Conservation (phyloP, 2,113 vertebrate species). For the Crotalus tigris region DNA sequence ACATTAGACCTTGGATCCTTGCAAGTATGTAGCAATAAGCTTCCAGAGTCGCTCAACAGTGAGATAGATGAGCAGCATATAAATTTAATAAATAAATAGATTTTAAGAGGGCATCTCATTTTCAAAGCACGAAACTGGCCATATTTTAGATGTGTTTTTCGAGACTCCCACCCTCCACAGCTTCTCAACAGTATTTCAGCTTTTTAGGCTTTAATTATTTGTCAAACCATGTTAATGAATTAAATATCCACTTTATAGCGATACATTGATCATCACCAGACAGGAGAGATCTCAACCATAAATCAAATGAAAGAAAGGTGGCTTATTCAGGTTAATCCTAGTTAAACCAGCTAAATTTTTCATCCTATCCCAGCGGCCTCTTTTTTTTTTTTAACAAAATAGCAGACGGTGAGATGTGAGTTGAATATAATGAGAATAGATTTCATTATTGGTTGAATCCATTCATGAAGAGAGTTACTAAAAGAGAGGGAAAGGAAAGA, state of each 20-base stretch:
- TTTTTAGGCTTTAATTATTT: neutral
- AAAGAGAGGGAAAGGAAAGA: neutral
- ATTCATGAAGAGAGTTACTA: conserved; percentile 17
- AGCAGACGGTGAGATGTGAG: conserved; percentile 16
- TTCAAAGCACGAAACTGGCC: neutral
- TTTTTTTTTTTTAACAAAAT: conserved; percentile 16
- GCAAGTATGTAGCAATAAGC: neutral
- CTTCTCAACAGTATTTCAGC: neutral
- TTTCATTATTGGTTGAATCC: conserved; percentile 29
- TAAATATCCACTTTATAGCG: conserved; percentile 30
- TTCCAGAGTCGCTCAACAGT: neutral
- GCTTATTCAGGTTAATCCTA: conserved; percentile 58
- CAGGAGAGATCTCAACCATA: conserved; percentile 37
- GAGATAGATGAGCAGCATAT: neutral
- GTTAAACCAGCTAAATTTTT: conserved; percentile 49
- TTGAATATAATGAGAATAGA: conserved; percentile 29
- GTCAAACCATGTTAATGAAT: conserved; percentile 33
- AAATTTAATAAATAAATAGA: neutral
- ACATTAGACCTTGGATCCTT: neutral
- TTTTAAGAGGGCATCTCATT: neutral
- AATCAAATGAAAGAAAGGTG: conserved; percentile 48
- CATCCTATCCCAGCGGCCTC: conserved; percentile 40
- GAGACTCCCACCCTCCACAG: neutral
- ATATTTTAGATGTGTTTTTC: neutral
- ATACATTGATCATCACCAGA: neutral